Percentiles rank a stretch among this genome's conserved stretches.
Conservation (phyloP, 2,797 vertebrate genomes). For the Prunella strophiata region DNA sequence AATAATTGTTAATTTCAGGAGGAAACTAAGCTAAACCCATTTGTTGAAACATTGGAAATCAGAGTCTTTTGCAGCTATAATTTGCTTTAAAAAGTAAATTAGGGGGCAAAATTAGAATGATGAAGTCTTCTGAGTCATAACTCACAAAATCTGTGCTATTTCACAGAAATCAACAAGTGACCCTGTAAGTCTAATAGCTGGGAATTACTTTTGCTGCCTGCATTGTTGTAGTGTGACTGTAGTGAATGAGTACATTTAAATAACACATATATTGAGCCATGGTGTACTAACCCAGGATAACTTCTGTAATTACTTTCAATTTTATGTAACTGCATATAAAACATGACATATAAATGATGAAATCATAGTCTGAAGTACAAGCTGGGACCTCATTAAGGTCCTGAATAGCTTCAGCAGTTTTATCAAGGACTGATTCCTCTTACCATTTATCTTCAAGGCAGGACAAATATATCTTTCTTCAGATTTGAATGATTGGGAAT, state of each 20-base stretch:
- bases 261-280: neutral
- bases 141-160: neutral
- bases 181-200: neutral
- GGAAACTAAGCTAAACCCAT: neutral
- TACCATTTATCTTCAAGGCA: neutral
- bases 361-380: neutral
- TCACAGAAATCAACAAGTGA: neutral
- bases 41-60: neutral
- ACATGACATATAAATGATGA: neutral
- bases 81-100: neutral
- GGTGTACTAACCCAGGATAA: neutral
- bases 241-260: neutral
- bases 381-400: neutral
- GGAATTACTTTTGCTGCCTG: neutral
- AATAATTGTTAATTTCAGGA: neutral
- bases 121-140: neutral
- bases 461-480: neutral
- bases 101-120: neutral
- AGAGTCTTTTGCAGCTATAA: neutral
- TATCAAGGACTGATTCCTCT: neutral
- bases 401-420: neutral
- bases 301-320: neutral
- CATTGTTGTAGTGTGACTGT: neutral
- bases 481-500: neutral
- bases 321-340: neutral